These are phyloP conservation scores for Ictalurus furcatus DNA, from an alignment of 2,113 vertebrate genomes.

Conservation along the genomic window DNA sequence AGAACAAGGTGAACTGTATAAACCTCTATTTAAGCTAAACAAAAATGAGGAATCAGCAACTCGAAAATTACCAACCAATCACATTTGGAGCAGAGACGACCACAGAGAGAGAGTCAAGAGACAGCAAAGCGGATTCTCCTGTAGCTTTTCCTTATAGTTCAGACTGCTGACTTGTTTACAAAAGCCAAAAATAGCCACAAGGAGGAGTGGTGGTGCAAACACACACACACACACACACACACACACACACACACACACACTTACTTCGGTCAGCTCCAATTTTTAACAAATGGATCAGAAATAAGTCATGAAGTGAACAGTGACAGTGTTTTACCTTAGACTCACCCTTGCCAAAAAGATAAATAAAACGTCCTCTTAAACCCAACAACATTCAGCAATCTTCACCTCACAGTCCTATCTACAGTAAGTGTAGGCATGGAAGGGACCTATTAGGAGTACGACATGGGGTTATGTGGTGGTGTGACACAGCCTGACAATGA, in stretches of 20 bases:
- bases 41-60: not conserved
- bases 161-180: not conserved
- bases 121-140: not conserved
- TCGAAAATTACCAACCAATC: not conserved
- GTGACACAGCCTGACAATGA: not conserved
- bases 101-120: not conserved
- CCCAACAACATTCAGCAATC: not conserved
- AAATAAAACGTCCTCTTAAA: not conserved
- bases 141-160: not conserved
- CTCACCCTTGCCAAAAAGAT: not conserved
- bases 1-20: not conserved
- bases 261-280: not conserved
- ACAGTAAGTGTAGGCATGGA: not conserved
- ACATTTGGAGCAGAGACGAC: not conserved
- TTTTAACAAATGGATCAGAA: not conserved
- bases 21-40: not conserved
- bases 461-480: not conserved
- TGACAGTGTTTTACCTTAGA: not conserved
- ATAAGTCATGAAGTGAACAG: not conserved
- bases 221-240: not conserved
- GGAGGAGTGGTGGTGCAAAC: not conserved
- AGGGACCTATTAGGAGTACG: not conserved
- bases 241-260: not conserved
- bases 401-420: not conserved
- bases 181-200: slow-evolving; percentile 18